Conservation (phyloP, 1,140 invertebrate genomes). For the Nasonia longicornis region DNA sequence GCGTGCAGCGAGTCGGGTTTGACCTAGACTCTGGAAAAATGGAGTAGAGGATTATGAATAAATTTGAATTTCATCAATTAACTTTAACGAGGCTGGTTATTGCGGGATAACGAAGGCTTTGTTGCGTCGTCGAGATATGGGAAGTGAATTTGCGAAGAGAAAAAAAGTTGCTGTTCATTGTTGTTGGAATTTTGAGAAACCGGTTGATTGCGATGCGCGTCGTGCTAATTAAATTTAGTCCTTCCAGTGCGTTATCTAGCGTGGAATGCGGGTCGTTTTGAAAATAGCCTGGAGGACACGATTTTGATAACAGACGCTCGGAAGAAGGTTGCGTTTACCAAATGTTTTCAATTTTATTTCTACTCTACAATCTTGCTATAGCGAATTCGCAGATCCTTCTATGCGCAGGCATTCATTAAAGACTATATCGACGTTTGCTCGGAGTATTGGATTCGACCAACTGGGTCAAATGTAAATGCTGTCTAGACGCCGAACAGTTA, state of each 20-base stretch:
- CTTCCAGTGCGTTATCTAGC: no score
- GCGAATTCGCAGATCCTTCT: background rate
- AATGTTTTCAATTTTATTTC: background rate
- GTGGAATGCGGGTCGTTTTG: no score
- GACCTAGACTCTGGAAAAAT: slow-evolving; percentile 32
- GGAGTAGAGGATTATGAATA: slow-evolving; percentile 13
- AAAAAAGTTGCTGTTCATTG: background rate
- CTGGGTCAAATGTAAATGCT: slow-evolving; percentile 28
- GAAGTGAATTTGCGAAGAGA: background rate
- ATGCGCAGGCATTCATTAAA: background rate
- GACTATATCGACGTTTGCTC: background rate
- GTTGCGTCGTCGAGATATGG: background rate
- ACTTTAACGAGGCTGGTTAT: slow-evolving; percentile 4
- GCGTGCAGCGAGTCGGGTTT: background rate
- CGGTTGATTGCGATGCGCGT: no score
- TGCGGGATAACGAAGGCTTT: background rate
- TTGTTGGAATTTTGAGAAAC: no score
- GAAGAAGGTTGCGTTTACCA: no score
- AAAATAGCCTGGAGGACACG: no score
- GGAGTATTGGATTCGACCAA: slow-evolving; percentile 15
- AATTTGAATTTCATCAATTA: slow-evolving; percentile 29
- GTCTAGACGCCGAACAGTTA: background rate
- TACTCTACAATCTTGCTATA: background rate
- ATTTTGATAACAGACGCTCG: no score
- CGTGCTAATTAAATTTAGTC: no score